Percentiles rank a stretch among this genome's conserved stretches.
Conservation (phyloP, 2,888 invertebrate species). For the Sinhomidia bicolor region DNA sequence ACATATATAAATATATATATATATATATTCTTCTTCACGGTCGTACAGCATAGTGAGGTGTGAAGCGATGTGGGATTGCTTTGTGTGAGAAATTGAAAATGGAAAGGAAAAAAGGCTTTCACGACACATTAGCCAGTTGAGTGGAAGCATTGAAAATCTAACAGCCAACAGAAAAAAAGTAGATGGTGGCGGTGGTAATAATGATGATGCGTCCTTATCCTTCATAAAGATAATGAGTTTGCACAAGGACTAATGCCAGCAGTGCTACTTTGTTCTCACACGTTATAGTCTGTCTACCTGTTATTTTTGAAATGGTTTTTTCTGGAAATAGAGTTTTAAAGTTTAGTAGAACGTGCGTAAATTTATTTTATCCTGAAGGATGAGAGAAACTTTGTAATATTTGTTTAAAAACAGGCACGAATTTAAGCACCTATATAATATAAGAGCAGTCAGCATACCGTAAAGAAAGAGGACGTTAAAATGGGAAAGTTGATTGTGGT, state of each 20-base stretch:
- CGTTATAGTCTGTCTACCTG: background rate
- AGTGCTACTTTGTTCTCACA: background rate
- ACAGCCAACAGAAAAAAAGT: background rate
- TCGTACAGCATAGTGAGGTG: too few relatives aligned
- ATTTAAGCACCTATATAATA: too few relatives aligned
- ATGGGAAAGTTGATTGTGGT: background rate
- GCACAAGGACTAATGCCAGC: background rate
- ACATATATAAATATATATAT: too few relatives aligned
- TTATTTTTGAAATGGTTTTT: background rate
- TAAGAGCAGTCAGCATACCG: too few relatives aligned
- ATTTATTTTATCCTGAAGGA: background rate
- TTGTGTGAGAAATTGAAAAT: background rate
- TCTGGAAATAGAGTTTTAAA: background rate
- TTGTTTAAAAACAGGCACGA: background rate
- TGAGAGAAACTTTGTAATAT: background rate
- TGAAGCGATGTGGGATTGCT: background rate
- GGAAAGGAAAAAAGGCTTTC: conserved; percentile 19
- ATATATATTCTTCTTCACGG: background rate
- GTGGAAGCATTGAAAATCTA: background rate
- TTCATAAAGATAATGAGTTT: conserved; percentile 69
- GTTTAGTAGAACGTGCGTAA: background rate
- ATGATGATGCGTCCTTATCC: conserved; percentile 25
- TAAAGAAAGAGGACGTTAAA: background rate
- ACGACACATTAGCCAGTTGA: conserved; percentile 45
- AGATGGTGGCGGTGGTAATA: background rate